Base-by-base conservation (phyloP, 23 tunicate species). In the Trididemnum miniatum region DNA sequence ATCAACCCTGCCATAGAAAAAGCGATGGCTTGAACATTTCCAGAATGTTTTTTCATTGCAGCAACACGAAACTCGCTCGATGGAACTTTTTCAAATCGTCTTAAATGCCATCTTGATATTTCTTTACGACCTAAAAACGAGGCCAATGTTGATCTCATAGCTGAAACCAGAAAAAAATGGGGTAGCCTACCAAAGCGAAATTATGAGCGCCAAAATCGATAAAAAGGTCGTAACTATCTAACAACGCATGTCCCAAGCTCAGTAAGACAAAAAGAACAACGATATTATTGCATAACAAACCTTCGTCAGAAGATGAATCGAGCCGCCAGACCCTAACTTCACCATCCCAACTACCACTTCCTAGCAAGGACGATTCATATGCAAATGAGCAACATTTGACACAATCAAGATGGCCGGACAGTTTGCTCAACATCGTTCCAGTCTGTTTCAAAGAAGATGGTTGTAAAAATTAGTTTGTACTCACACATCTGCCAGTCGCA, bases 301-400 rank as follows among this genome's bases (percentile, higher is more conserved):
- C n/a, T n/a, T n/a, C n/a, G n/a, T n/a, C n/a, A n/a, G n/a, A 62
- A 20, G 26, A 22, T 38, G 80, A 69, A 30, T 77, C 82, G 1
- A 87, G 34, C 25, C 72, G 87, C 98, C 98, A 93, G 5, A 93
- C 85, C 1, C 80, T 72, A 25, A 93, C 86, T 1, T 20, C 28
- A 26, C 63, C 72, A 66, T 93, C 98, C 98, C 98, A 93, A 35
- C 98, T 88, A 1, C 98, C 98, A 28, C 89, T 88, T 35, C 94
- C 98, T 20, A 93, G 30, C 32, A 73, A 22, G 20, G 50, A 29
- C 27, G 76, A 65, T 35, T 51, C 20, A 38, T 29, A 35, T 12
- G 97, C 87, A 88, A 93, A 93, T 30, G 81, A 31, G 80, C 98
- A 93, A 26, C 85, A 23, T 34, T 86, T 93, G 2, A 93, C 98